Conservation (phyloP, 2,113 vertebrate genomes). For the Okapia johnstoni region DNA sequence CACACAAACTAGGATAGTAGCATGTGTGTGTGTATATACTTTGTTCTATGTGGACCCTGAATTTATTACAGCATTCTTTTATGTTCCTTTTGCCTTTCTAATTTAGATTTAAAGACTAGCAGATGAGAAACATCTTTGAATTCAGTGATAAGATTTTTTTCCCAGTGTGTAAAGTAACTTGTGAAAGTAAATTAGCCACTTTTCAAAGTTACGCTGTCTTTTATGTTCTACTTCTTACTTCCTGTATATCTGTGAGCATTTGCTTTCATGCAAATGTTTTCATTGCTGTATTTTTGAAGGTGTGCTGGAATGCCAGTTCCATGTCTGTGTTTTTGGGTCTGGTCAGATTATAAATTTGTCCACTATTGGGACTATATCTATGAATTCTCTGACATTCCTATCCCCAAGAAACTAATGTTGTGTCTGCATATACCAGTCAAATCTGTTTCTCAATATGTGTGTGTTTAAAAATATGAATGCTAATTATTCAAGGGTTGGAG, state of each 20-base stretch:
- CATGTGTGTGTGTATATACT: neutral
- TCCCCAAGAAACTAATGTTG: neutral
- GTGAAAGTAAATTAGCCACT: neutral
- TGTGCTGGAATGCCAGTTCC: neutral
- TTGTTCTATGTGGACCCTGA: neutral
- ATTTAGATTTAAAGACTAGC: neutral
- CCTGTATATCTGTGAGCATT: neutral
- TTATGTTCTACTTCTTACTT: neutral
- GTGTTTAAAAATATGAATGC: neutral
- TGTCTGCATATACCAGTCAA: neutral
- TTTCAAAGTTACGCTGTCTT: neutral
- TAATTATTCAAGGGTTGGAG: neutral
- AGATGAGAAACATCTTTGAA: neutral
- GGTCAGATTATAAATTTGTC: neutral
- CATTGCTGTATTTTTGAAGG: neutral
- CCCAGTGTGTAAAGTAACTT: neutral
- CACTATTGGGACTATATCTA: neutral
- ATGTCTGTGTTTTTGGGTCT: neutral
- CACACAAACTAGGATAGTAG: neutral
- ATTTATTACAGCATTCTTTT: neutral
- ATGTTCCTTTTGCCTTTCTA: neutral
- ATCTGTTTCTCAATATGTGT: neutral
- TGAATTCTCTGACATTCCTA: neutral
- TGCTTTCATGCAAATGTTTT: neutral
- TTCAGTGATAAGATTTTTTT: neutral